A percentile compares a stretch with the other conserved stretches of the same genome.
Evolutionary conservation across 2,888 invertebrate species (phyloP).

Genomic region (Belgica antarctica): DNA sequence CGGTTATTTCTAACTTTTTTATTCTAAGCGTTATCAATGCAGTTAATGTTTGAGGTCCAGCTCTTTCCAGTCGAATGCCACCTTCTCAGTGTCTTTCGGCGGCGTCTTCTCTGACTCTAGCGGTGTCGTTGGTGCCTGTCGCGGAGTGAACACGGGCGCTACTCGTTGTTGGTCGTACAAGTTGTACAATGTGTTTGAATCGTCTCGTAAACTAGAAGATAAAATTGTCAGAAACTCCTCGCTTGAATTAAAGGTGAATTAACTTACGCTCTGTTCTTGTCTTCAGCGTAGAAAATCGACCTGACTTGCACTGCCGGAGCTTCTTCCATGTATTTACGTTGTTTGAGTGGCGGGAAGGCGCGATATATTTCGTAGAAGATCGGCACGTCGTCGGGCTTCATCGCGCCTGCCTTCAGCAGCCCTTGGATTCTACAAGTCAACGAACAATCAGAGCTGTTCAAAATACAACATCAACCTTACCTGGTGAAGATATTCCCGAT

Average conservation of each 20-base stretch:
- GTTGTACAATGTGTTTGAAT: slow-evolving; percentile 5
- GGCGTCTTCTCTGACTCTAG: neutral
- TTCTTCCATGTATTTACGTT: slow-evolving; percentile 70
- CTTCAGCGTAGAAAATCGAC: slow-evolving; percentile 80
- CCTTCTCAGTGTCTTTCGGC: too few species aligned
- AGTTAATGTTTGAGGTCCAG: neutral
- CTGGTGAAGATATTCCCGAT: slow-evolving; percentile 71
- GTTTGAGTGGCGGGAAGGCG: slow-evolving; percentile 82
- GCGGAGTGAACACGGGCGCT: neutral
- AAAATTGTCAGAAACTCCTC: too few species aligned
- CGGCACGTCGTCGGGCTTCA: slow-evolving; percentile 79
- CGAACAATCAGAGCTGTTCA: neutral
- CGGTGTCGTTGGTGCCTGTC: neutral
- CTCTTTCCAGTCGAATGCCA: neutral
- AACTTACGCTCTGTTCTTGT: slow-evolving; percentile 77
- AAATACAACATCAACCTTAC: slow-evolving; percentile 53
- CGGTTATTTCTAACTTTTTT: too few species aligned
- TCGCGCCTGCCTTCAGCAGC: slow-evolving; percentile 73
- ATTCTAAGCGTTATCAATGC: too few species aligned
- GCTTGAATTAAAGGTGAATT: neutral
- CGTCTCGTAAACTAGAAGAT: neutral
- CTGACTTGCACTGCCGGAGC: slow-evolving; percentile 63
- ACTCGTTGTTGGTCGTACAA: neutral
- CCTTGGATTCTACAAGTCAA: slow-evolving; percentile 55
- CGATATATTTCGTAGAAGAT: slow-evolving; percentile 91